These are phyloP conservation scores for Eubucco bourcierii DNA, from an alignment of 2,113 vertebrate species.

Conservation along the genomic window DNA sequence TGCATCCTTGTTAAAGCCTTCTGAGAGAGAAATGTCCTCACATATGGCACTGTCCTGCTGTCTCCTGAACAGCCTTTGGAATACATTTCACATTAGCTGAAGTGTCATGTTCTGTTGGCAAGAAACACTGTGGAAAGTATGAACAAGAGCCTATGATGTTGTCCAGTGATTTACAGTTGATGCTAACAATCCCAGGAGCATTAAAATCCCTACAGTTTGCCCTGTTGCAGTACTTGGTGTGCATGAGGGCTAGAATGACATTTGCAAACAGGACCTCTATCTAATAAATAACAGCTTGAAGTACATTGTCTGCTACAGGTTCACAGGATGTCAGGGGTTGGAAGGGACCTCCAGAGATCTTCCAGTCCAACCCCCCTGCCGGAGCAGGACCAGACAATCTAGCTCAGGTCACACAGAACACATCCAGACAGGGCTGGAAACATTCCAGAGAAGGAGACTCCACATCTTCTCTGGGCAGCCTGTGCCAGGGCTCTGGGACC, in stretches of 20 bases:
- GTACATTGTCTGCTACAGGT: neutral
- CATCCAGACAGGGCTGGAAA: no score
- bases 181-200: neutral
- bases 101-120: neutral
- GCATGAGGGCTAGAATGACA: neutral
- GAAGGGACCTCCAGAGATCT: no score
- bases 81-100: neutral
- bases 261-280: neutral
- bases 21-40: neutral
- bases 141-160: neutral
- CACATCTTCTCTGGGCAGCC: no score
- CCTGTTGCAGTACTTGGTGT: neutral
- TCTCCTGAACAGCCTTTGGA: neutral
- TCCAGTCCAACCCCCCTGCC: no score
- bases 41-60: neutral
- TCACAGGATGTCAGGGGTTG: no score
- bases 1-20: neutral
- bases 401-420: no score
- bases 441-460: no score
- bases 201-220: neutral
- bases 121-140: neutral
- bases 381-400: no score
- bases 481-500: no score
- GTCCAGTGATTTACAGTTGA: neutral
- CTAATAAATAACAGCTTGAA: neutral